Evolutionary conservation across 2,113 vertebrate species (phyloP).

Genomic region (Dromaius novaehollandiae): DNA sequence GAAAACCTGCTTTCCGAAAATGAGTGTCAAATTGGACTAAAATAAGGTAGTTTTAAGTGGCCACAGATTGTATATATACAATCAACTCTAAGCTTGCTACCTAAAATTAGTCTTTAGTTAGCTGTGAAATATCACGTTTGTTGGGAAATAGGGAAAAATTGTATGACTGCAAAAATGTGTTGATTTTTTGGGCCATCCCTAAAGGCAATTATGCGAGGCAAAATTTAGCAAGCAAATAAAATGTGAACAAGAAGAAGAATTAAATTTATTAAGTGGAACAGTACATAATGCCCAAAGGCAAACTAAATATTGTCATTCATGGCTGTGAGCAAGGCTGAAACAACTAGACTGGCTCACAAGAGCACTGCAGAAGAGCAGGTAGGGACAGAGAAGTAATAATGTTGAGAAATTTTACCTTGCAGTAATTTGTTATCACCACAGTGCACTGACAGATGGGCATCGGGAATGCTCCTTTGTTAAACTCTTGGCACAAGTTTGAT

Average conservation of each 20-base stretch:
- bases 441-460: background rate
- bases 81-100: background rate
- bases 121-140: background rate
- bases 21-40: background rate
- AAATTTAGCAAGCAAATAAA: slow-evolving; percentile 44
- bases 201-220: background rate
- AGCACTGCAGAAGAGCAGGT: background rate
- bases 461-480: background rate
- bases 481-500: background rate
- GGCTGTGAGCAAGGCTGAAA: slow-evolving; percentile 1
- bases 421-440: background rate
- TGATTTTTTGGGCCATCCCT: background rate
- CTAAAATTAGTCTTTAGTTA: background rate
- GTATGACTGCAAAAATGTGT: background rate
- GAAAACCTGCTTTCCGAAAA: background rate
- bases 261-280: slow-evolving; percentile 50
- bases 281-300: slow-evolving; percentile 29
- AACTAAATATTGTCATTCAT: slow-evolving; percentile 36
- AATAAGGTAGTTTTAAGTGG: background rate
- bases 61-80: background rate
- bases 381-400: background rate
- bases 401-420: background rate
- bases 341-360: background rate
- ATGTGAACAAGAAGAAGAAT: slow-evolving; percentile 3
- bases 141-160: background rate